Evolutionary conservation across 2,113 vertebrate genomes (phyloP).

Genomic region (Brachypteracias leptosomus): DNA sequence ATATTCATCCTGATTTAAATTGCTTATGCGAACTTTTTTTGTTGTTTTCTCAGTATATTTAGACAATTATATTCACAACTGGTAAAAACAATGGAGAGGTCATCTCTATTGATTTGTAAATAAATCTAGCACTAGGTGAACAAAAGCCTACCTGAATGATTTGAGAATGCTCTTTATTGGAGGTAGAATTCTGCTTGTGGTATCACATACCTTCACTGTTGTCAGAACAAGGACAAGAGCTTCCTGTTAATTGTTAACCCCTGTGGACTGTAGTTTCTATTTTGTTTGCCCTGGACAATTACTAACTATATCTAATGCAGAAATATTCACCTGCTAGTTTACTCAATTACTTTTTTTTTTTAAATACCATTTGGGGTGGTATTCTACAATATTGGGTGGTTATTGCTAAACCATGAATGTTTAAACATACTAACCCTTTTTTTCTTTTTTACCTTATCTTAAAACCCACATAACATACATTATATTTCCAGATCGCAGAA

Average conservation of each 20-base stretch:
- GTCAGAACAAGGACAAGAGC: not conserved
- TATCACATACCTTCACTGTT: not conserved
- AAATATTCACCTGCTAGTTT: not conserved
- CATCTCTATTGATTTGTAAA: not conserved
- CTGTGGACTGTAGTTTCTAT: not conserved
- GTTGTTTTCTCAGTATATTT: not conserved
- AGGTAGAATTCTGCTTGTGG: not conserved
- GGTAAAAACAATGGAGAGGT: not conserved
- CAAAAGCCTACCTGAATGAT: not conserved
- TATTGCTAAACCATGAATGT: not conserved
- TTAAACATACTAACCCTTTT: not conserved
- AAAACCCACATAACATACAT: not conserved
- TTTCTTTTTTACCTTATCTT: not conserved
- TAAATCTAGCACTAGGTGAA: not conserved
- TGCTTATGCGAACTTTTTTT: not conserved
- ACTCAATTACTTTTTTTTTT: not conserved
- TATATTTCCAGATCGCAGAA: not conserved
- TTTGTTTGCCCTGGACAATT: not conserved
- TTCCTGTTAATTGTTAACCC: not conserved
- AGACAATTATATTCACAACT: not conserved
- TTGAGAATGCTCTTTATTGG: not conserved
- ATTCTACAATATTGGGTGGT: not conserved
- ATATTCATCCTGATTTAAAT: not conserved
- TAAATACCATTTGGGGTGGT: not conserved
- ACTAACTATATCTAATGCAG: not conserved